Base-by-base conservation (phyloP, 2,888 invertebrate genomes). In the Prosapia bicincta region DNA sequence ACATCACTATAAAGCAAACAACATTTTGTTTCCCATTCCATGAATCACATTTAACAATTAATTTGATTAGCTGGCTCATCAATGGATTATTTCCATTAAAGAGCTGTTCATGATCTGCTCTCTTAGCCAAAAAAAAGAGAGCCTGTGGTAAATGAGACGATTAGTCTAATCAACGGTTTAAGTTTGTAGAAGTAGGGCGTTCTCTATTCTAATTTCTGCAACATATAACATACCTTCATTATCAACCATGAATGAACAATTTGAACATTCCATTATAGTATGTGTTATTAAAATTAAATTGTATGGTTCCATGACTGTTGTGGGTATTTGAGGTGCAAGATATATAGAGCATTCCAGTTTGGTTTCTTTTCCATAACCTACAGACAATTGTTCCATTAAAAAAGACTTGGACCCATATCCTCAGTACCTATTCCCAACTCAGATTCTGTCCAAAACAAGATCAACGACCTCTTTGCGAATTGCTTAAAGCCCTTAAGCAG, bases 151-250 rank as follows among this genome's bases (percentile, higher is more conserved):
- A 95, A 94, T 30, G 91, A 96, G 3, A 94, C 97, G 83, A 98
- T 96, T 87, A 98, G 97, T 68, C 97, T 97, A 82, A 98, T 97
- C 82, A 98, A 83, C 98, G 24, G 97, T 38, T 38, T 15, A 38
- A 38, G 38, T 38, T 38, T 9, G 38, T 38, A 13, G 6, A 38
- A 13, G 38, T 96, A 26, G 98, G 98, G 80, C 97, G 90, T 84
- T 96, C 97, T 83, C 97, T 96, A 86, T 97, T 96, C 84, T 98
- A 87, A 86, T 98, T 98, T 81, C 96, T 92, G 83, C 96, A 91
- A 89, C 97, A 98, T 88, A 93, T 93, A 85, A 90, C 83, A 85
- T 90, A 87, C 86, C 86, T 79, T 86, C 86, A 80, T 86, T 86
- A 80, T 86, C 86, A 10, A 85, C 88, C 87, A 90, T 89, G 81